These are phyloP conservation scores for Sphaerophoria taeniata DNA, from an alignment of 2,888 invertebrate species.

Conservation along the genomic window DNA sequence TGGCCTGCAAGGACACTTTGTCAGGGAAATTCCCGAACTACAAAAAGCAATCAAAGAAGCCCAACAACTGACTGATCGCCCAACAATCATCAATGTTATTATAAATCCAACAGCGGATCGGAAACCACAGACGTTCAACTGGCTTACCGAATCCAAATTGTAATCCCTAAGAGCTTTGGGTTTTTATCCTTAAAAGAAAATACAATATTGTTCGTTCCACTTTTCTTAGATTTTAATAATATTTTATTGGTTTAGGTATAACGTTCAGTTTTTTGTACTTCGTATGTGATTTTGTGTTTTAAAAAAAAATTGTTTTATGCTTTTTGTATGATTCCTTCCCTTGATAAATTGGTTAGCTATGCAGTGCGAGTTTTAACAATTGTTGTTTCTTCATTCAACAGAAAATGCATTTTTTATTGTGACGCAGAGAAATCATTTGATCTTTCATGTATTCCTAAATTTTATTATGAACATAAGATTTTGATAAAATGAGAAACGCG, in stretches of 20 bases:
- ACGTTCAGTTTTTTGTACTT: slow-evolving; percentile 60
- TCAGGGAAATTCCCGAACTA: slow-evolving; percentile 90
- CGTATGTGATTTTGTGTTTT: slow-evolving; percentile 47
- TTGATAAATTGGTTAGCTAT: slow-evolving; percentile 49
- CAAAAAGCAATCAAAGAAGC: slow-evolving; percentile 87
- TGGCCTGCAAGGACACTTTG: slow-evolving; percentile 91
- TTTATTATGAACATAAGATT: slow-evolving; percentile 28
- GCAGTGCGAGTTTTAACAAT: slow-evolving; percentile 54
- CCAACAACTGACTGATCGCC: slow-evolving; percentile 88
- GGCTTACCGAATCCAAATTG: slow-evolving; percentile 96
- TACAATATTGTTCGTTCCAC: slow-evolving; percentile 48
- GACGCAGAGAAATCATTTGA: slow-evolving; percentile 16
- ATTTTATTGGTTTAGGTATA: slow-evolving; percentile 69
- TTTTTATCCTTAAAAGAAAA: too few species aligned
- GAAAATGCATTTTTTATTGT: slow-evolving; percentile 53
- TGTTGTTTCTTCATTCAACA: slow-evolving; percentile 24
- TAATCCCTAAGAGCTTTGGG: slow-evolving; percentile 81
- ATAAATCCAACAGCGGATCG: slow-evolving; percentile 95
- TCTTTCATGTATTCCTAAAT: slow-evolving; percentile 14
- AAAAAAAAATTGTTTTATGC: slow-evolving; percentile 7
- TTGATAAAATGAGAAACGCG: slow-evolving; percentile 33
- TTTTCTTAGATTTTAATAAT: slow-evolving; percentile 57
- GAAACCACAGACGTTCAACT: slow-evolving; percentile 94
- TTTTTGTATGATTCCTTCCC: slow-evolving; percentile 19
- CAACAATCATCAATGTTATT: slow-evolving; percentile 94